Percentiles rank a stretch among this genome's conserved stretches.
Conservation (phyloP, 2,888 invertebrate genomes). For the Meta bourneti region DNA sequence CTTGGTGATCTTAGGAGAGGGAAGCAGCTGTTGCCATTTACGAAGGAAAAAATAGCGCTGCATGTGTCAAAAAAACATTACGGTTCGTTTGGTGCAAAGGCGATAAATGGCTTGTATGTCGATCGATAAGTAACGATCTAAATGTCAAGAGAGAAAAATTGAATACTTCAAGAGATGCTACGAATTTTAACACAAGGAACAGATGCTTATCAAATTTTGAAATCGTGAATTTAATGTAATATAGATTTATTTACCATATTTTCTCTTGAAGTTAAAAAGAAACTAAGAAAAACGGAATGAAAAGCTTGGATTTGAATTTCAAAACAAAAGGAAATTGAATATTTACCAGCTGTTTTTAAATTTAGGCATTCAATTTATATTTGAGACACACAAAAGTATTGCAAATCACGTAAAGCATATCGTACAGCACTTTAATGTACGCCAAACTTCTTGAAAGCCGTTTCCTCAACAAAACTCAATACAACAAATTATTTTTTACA, state of each 20-base stretch:
- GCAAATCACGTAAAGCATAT: no score
- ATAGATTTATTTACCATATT: background rate
- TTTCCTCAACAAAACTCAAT: no score
- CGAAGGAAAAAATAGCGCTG: conserved; percentile 1
- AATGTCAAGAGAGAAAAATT: background rate
- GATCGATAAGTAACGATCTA: conserved; percentile 6
- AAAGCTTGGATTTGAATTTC: background rate
- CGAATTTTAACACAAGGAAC: background rate
- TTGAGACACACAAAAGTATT: no score
- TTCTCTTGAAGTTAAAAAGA: background rate
- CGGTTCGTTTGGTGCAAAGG: conserved; percentile 27
- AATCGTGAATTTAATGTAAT: background rate
- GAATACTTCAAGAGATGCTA: conserved; percentile 11
- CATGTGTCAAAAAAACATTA: conserved; percentile 21
- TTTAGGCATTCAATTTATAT: no score
- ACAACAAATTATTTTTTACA: no score
- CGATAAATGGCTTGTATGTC: conserved; percentile 23
- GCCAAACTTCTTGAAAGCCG: no score
- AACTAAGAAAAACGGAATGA: background rate
- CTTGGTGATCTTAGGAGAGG: background rate
- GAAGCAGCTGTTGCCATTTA: conserved; percentile 22
- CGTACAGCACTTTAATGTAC: no score
- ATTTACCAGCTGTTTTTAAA: background rate
- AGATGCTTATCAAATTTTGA: background rate
- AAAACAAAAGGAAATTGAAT: background rate